Percentiles rank a stretch among this genome's conserved stretches.
Conservation (phyloP, 2,113 vertebrate species). For the Gymnogyps californianus region DNA sequence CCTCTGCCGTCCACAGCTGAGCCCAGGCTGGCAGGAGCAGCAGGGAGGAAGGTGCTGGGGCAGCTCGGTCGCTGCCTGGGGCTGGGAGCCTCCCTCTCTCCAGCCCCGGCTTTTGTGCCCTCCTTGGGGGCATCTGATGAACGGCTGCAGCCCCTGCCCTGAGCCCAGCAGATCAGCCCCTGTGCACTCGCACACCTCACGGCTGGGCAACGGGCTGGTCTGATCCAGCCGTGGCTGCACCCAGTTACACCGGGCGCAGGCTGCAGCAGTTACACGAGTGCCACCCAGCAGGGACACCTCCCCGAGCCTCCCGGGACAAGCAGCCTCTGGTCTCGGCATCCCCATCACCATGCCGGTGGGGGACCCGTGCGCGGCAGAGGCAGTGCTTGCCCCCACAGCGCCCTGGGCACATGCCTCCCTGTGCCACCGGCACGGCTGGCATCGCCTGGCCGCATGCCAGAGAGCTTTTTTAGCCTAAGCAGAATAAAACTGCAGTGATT, state of each 20-base stretch:
- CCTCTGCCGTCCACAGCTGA: not conserved
- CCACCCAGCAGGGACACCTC: not conserved
- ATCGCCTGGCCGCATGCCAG: rapidly evolving
- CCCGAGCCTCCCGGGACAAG: rapidly evolving
- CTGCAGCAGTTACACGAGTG: rapidly evolving
- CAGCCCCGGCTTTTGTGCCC: not conserved
- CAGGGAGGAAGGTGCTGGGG: not conserved
- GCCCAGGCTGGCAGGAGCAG: not conserved
- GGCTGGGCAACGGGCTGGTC: not conserved
- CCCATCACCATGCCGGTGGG: rapidly evolving
- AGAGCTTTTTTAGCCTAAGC: not conserved
- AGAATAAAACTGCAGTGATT: not conserved
- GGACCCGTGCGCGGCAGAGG: not conserved
- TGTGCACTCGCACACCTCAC: not conserved
- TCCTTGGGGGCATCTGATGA: not conserved
- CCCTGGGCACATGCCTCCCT: rapidly evolving
- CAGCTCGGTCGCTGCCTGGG: rapidly evolving
- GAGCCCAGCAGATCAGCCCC: not conserved
- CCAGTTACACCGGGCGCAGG: not conserved
- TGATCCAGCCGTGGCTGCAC: not conserved
- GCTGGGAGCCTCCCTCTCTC: not conserved
- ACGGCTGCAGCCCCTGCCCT: not conserved
- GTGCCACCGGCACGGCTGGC: not conserved
- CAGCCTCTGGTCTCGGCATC: not conserved
- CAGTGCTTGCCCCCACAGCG: rapidly evolving